phyloP scores from a whole-genome alignment of 2,797 vertebrate genomes.

The Pogonophryne albipinna region DNA sequence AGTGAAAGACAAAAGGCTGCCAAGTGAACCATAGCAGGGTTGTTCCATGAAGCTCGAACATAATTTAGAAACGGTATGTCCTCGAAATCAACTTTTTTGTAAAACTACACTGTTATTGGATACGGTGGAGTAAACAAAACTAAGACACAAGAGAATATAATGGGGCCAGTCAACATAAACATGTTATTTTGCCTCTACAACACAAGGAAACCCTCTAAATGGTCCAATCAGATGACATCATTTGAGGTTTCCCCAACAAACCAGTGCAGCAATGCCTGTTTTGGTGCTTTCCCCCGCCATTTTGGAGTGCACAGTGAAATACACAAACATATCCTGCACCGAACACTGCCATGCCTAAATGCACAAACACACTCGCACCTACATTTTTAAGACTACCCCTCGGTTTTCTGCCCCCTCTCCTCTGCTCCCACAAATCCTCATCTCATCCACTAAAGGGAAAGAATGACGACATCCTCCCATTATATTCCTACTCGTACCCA shows the following conservation, averaged over 20 bases:
- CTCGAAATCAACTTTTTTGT: slow-evolving; percentile 38
- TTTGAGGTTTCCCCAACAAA: slow-evolving; percentile 56
- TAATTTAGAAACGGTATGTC: slow-evolving; percentile 44
- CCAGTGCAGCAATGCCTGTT: slow-evolving; percentile 35
- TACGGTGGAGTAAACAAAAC: slow-evolving; percentile 49
- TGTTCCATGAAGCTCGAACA: slow-evolving; percentile 38
- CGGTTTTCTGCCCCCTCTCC: slow-evolving; percentile 52
- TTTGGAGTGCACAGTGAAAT: slow-evolving; percentile 15
- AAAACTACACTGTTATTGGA: slow-evolving; percentile 53
- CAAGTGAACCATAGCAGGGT: slow-evolving; percentile 34
- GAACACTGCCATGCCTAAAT: slow-evolving; percentile 39
- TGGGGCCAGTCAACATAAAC: slow-evolving; percentile 33
- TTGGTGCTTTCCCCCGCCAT: slow-evolving; percentile 10
- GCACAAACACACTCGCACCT: slow-evolving; percentile 36
- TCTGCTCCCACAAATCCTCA: slow-evolving; percentile 43
- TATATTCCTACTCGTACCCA: slow-evolving; percentile 49
- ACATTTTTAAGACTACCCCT: slow-evolving; percentile 42
- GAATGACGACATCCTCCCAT: slow-evolving; percentile 70
- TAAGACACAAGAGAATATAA: slow-evolving; percentile 25
- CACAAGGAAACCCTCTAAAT: slow-evolving; percentile 44
- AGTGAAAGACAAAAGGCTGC: slow-evolving; percentile 39
- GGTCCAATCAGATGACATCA: slow-evolving; percentile 59
- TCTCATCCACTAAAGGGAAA: slow-evolving; percentile 62
- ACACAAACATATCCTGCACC: slow-evolving; percentile 13
- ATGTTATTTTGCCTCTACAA: slow-evolving; percentile 39